Conservation (phyloP, 2,797 vertebrate species). For the Scleropages formosus region DNA sequence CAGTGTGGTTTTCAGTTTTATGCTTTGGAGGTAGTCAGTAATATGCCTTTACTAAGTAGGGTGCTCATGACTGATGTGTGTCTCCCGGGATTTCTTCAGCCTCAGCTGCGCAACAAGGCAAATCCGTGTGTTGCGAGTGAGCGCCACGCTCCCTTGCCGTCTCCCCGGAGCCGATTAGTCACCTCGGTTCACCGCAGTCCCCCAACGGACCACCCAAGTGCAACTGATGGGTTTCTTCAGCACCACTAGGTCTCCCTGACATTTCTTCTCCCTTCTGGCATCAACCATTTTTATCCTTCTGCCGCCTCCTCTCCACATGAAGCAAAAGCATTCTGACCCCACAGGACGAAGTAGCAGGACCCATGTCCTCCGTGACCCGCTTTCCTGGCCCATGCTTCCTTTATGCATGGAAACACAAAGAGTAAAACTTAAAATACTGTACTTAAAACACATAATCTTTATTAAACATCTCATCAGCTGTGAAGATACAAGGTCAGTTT, state of each 20-base stretch:
- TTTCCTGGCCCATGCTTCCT: no score
- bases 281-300: conserved; percentile 47
- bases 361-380: no score
- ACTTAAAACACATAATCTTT: no score
- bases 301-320: conserved; percentile 49
- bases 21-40: no score
- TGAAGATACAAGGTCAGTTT: no score
- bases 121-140: background rate
- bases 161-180: no score
- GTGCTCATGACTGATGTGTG: background rate
- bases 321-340: conserved; percentile 39
- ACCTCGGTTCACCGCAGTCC: background rate
- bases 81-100: background rate
- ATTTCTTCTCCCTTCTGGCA: conserved; percentile 56
- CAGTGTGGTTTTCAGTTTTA: no score
- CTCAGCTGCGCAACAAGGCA: no score
- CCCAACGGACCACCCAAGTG: background rate
- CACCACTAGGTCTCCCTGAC: conserved; percentile 55
- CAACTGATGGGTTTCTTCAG: conserved; percentile 32
- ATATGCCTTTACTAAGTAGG: background rate
- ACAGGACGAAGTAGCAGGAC: conserved; percentile 36
- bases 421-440: no score
- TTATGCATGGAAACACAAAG: no score
- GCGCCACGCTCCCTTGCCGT: background rate
- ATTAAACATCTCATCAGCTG: no score